These are phyloP conservation scores for Porites rus DNA, from an alignment of 92 coral and sea anemone species.

Conservation along the genomic window DNA sequence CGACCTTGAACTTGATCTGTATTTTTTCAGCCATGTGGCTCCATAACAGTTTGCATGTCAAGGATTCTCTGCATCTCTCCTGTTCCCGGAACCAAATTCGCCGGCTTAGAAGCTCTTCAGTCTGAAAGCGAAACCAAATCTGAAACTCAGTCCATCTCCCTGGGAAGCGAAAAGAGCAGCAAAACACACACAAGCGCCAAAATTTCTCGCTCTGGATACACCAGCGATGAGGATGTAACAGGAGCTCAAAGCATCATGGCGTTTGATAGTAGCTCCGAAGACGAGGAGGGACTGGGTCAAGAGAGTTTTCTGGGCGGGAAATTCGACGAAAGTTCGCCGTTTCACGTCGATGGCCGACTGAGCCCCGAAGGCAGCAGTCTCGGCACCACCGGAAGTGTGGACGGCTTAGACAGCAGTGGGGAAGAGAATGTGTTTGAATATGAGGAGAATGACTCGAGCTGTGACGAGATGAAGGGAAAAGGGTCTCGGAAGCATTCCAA, in stretches of 20 bases:
- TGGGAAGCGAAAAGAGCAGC: constrained; percentile 69
- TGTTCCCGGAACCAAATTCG: constrained; percentile 91
- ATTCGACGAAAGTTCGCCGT: constrained; percentile 89
- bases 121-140: constrained; percentile 81
- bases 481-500: constrained; percentile 82
- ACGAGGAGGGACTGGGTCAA: constrained; percentile 90
- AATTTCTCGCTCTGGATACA: constrained; percentile 75
- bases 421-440: constrained; percentile 83
- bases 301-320: constrained; percentile 79
- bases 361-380: constrained; percentile 99
- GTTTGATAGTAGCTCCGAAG: constrained; percentile 98
- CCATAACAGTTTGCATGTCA: constrained; percentile 86
- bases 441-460: constrained; percentile 84
- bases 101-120: constrained; percentile 79
- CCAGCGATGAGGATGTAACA: constrained; percentile 87
- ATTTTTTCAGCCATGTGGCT: constrained; percentile 82
- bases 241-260: constrained; percentile 94
- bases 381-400: constrained; percentile 90
- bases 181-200: constrained; percentile 59
- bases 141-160: constrained; percentile 71
- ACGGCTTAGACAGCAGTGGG: constrained; percentile 87
- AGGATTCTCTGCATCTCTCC: constrained; percentile 96
- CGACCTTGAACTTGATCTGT: neutral
- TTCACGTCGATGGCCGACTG: constrained; percentile 88
- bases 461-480: constrained; percentile 89